Evolutionary conservation across 2,113 vertebrate species (phyloP).

Genomic region (Prionailurus viverrinus): DNA sequence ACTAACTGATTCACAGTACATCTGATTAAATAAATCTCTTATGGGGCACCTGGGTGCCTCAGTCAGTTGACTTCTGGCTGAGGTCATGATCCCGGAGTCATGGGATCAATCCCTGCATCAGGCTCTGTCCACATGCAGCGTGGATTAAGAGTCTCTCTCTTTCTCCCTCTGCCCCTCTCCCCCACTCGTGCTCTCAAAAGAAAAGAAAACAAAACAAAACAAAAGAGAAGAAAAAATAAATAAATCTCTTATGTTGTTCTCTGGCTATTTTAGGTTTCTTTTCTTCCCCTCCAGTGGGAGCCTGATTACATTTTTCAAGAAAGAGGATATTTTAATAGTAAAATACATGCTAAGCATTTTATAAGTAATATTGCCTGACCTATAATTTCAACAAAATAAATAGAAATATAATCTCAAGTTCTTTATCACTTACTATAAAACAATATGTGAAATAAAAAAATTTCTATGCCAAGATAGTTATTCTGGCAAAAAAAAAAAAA

Average conservation of each 20-base stretch:
- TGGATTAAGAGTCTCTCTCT: no score
- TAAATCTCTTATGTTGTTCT: background rate
- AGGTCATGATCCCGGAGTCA: no score
- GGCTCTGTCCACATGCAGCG: no score
- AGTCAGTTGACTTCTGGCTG: no score
- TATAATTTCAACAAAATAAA: constrained; percentile 35
- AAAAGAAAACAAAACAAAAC: no score
- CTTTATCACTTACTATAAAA: background rate
- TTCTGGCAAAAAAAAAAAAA: background rate
- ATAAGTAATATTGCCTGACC: background rate
- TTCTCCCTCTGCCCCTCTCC: no score
- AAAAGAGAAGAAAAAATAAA: no score
- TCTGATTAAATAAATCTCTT: background rate
- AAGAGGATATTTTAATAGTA: background rate
- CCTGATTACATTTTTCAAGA: background rate
- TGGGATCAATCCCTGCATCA: no score
- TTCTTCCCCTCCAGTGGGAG: background rate
- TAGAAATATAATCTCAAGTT: background rate
- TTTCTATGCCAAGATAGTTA: background rate
- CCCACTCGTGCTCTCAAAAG: no score
- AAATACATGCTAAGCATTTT: background rate
- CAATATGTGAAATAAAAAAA: background rate
- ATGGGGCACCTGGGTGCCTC: no score
- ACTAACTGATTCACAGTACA: background rate
- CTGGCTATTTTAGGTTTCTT: background rate